Base-by-base conservation (phyloP, 2,888 invertebrate species). In the Argyresthia goedartella region DNA sequence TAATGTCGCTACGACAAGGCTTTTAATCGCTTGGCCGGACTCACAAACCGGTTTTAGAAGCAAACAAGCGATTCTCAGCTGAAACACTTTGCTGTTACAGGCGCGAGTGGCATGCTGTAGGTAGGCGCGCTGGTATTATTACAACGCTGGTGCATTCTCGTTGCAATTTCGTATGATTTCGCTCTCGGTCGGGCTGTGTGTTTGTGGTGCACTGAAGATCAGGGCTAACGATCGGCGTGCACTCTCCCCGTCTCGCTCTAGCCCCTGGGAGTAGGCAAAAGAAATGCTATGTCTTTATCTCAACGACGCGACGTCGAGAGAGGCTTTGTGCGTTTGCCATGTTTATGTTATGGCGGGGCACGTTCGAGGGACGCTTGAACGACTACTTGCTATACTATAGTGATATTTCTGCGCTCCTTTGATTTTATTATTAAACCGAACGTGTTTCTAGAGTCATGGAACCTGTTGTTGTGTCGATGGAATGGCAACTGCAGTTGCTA, bases 181-280 rank as follows among this genome's bases (percentile, higher is more conserved):
- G 82, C 86, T 86, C 86, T 86, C 86, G 82, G 84, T 85, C 84
- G 85, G 84, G 79, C 79, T 86, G 71, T 86, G 79, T 86, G 86
- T 86, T 85, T 86, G 86, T 86, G 81, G 85, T 85, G 84, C 84
- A 84, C 72, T 86, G 86, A 86, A 86, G 86, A 86, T 86, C 86
- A 86, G 84, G 85, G 86, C 86, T 86, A 86, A 86, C 86, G 85
- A 86, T 86, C 84, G 84, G 76, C 76, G 73, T 66, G 70, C 62
- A 56, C 65, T 59, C 61, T 64, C 70, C 66, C 71, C 66, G 62
- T 82, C 81, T 68, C 76, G 50, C 66, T 84, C 80, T 62, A 77
- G 67, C 78, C 45, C 63, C 55, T 25, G 59, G 56, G 53, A 56
- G 52, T 54, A 56, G 59, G 60, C 66, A 84, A 85, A 86, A 82